Evolutionary conservation across 2,888 invertebrate genomes (phyloP), one percentile per base, ranked within the genome.

Genomic region (Pilophorus perplexus): DNA sequence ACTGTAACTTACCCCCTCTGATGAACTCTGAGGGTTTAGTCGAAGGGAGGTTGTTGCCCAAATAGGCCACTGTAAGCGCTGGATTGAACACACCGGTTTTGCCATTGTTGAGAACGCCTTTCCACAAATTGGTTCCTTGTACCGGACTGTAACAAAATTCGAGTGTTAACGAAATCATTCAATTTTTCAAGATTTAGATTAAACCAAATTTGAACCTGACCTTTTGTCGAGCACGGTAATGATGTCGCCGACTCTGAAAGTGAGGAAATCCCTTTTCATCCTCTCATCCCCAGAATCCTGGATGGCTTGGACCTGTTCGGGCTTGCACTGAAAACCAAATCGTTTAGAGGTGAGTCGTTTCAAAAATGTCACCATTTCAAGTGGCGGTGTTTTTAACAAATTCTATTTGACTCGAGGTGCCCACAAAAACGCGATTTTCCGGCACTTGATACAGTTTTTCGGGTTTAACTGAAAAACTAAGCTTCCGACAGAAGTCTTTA

Each of bases 1-100:
- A n/a, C n/a, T n/a, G n/a, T n/a, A 27, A 50, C 55, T 67, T 72
- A 77, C 78, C 78, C 72, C 77, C 77, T 69, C 79, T 72, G 62
- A 75, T 74, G 70, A 80, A 79, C 59, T 77, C 80, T 4, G 81
- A 82, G 10, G 70, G 70, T 55, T 83, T 80, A 67, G 82, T 80
- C 64, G 83, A 82, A 1, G 86, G 86, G 59, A 88, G 79, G 77
- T 87, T 88, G n/a, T 84, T 84, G 33, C 90, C 89, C 1, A 92
- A 79, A 76, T 91, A 93, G 0, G 94, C 89, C 66, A 94, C 92
- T 5, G 91, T 92, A 74, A 92, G 87, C 6, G 83, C 84, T 0
- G 97, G 94, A 79, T 93, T 90, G 77, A 98, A 96, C 64, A 89
- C 81, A 0, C 98, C 97, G n/a, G 90, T 90, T 75, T 93, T 90